phyloP scores from a whole-genome alignment of 2,113 vertebrate species.

The Gracilinanus agilis region DNA sequence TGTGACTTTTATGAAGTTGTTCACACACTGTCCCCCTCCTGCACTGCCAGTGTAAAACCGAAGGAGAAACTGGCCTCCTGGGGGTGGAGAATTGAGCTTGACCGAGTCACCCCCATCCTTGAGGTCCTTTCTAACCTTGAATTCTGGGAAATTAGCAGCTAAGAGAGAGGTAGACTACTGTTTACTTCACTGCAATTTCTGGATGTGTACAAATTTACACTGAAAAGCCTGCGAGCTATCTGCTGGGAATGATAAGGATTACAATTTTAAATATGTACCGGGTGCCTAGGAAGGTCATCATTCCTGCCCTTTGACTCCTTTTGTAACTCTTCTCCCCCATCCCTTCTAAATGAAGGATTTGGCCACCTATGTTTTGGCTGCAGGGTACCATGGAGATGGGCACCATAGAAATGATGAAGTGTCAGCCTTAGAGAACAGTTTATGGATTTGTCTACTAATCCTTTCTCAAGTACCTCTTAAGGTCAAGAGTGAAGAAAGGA shows the following conservation, averaged over 20 bases:
- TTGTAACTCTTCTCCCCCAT: not conserved
- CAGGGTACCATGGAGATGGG: constrained; percentile 71
- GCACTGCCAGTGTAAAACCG: constrained; percentile 41
- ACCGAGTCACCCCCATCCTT: not conserved
- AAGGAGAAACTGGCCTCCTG: constrained; percentile 29
- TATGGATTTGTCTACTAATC: constrained; percentile 63
- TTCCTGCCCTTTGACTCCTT: not conserved
- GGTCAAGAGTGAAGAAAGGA: constrained; percentile 18
- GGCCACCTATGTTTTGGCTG: constrained; percentile 40
- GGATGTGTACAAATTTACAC: not conserved
- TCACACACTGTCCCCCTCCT: not conserved
- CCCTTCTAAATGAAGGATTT: constrained; percentile 57
- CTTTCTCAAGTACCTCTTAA: not conserved
- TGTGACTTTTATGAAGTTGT: constrained; percentile 49
- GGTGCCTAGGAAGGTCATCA: not conserved
- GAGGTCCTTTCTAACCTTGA: not conserved
- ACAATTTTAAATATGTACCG: not conserved
- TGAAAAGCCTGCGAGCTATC: not conserved
- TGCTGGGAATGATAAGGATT: not conserved
- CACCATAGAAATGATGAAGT: constrained; percentile 70
- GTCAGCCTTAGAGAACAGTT: constrained; percentile 48
- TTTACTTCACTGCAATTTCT: not conserved
- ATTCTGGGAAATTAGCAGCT: not conserved
- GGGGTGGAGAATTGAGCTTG: constrained; percentile 2
- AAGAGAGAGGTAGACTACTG: not conserved